Percentiles rank a stretch among this genome's conserved stretches.
These are phyloP conservation scores for Strix uralensis DNA, from an alignment of 2,113 vertebrate species.

Conservation along the genomic window DNA sequence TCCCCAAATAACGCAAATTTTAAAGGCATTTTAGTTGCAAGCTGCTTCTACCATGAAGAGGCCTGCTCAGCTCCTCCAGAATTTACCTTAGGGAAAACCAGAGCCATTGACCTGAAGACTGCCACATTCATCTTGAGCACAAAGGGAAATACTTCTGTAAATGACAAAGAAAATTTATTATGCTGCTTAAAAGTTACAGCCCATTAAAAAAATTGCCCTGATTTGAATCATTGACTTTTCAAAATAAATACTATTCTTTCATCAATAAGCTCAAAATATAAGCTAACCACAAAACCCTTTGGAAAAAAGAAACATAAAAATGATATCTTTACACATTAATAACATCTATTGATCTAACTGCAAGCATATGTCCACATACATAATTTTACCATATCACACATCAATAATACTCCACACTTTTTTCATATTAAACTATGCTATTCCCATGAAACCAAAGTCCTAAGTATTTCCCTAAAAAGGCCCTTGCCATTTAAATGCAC, in stretches of 20 bases:
- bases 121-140: background rate
- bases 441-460: slow-evolving; percentile 22
- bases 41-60: background rate
- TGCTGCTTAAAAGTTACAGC: slow-evolving; percentile 18
- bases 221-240: slow-evolving; percentile 62
- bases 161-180: slow-evolving; percentile 43
- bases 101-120: slow-evolving; percentile 8
- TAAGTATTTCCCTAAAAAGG: slow-evolving; percentile 12
- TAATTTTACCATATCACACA: slow-evolving; percentile 12
- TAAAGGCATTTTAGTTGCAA: background rate
- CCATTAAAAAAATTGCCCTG: slow-evolving; percentile 47
- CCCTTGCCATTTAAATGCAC: background rate
- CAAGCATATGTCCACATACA: background rate
- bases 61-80: background rate
- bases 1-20: background rate
- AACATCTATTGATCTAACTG: slow-evolving; percentile 59
- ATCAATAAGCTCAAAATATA: slow-evolving; percentile 58
- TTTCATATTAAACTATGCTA: background rate
- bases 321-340: slow-evolving; percentile 58
- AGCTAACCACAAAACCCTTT: slow-evolving; percentile 55
- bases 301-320: slow-evolving; percentile 49
- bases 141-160: slow-evolving; percentile 30
- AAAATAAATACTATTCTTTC: slow-evolving; percentile 61
- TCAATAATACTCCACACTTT: slow-evolving; percentile 39
- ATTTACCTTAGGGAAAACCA: slow-evolving; percentile 6